A percentile compares a stretch with the other conserved stretches of the same genome.
Conservation (phyloP, 2,113 vertebrate species). For the Poeciliopsis turrubarensis region DNA sequence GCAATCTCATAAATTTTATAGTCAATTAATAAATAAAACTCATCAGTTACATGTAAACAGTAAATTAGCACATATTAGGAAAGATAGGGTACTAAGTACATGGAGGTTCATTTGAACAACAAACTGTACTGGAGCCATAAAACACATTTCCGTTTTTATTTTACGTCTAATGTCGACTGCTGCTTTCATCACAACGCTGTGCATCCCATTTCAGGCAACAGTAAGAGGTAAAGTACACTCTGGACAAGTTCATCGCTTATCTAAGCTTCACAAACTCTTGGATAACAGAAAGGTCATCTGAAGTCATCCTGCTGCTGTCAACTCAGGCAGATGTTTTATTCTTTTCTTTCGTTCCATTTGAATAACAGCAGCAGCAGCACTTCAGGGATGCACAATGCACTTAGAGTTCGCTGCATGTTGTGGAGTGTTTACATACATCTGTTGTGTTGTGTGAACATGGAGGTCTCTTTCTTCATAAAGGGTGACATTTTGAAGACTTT, state of each 20-base stretch:
- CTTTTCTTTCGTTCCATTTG: conserved; percentile 23
- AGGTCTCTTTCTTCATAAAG: conserved; percentile 11
- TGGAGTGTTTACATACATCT: conserved; percentile 30
- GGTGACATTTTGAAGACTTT: conserved; percentile 19
- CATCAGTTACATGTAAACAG: no score
- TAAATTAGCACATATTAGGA: no score
- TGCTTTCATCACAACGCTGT: no score
- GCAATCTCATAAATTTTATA: no score
- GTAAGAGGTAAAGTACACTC: no score
- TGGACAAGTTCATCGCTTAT: not conserved
- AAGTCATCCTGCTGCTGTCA: conserved; percentile 10
- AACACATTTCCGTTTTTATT: no score
- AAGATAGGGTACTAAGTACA: no score
- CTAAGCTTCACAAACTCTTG: conserved; percentile 29
- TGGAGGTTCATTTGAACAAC: no score
- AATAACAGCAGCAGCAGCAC: conserved; percentile 19
- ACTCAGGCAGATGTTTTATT: not conserved
- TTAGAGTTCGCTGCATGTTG: conserved; percentile 32
- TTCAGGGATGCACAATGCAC: conserved; percentile 61
- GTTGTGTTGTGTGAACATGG: not conserved
- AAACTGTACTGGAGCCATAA: no score
- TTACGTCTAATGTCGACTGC: no score
- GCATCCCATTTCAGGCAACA: no score
- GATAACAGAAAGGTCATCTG: not conserved
- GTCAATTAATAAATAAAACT: no score